Percentiles rank a stretch among this genome's conserved stretches.
These are phyloP conservation scores for Abrostola triplasia DNA, from an alignment of 2,888 invertebrate species.

Conservation along the genomic window DNA sequence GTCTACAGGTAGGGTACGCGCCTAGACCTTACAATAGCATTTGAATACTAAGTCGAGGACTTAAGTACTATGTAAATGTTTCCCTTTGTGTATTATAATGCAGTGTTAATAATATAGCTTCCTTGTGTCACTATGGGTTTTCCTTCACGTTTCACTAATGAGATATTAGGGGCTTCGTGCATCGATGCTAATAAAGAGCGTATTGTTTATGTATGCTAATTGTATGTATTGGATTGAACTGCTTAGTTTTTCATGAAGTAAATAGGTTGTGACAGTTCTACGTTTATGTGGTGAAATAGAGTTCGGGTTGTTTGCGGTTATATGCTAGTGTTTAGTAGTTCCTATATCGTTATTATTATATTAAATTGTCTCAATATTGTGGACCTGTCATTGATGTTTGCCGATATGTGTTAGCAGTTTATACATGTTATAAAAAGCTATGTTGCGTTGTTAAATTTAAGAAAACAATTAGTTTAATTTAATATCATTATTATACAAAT, in stretches of 20 bases:
- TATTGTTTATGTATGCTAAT: constrained; percentile 24
- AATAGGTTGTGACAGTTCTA: constrained; percentile 9
- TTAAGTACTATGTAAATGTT: constrained; percentile 59
- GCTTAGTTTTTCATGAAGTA: constrained; percentile 11
- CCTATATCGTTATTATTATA: no score
- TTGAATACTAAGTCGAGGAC: constrained; percentile 61
- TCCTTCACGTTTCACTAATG: constrained; percentile 40
- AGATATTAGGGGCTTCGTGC: constrained; percentile 44
- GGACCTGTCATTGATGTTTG: no score
- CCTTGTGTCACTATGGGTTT: constrained; percentile 46
- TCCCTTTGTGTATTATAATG: constrained; percentile 49
- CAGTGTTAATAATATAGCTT: constrained; percentile 51
- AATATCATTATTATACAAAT: no score
- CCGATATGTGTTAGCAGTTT: no score
- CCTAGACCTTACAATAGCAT: constrained; percentile 46
- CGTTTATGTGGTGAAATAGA: constrained; percentile 21
- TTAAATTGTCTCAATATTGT: no score
- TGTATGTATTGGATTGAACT: constrained; percentile 17
- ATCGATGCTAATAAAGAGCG: constrained; percentile 24
- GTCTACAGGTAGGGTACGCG: constrained; percentile 24
- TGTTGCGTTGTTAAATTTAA: no score
- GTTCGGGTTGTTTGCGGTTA: neutral
- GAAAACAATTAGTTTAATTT: no score
- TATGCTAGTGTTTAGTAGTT: no score
- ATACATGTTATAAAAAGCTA: no score